A percentile compares a stretch with the other conserved stretches of the same genome.
phyloP scores from a whole-genome alignment of 2,797 vertebrate genomes.

The Notamacropus eugenii region DNA sequence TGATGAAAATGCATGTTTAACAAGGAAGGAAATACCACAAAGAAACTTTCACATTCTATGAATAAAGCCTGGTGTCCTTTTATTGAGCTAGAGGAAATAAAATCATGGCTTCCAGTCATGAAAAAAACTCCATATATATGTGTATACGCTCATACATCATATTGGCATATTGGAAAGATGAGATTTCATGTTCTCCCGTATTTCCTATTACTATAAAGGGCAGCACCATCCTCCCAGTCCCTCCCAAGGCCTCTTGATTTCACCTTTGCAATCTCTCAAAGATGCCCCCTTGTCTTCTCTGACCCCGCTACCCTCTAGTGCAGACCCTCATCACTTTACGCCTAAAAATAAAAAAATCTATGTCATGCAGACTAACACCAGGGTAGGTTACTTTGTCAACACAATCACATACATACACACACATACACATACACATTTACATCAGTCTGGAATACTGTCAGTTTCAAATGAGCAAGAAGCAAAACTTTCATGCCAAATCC shows the following conservation, averaged over 20 bases:
- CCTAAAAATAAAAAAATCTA: conserved; percentile 51
- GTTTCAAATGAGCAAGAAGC: conserved; percentile 65
- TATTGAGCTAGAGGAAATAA: conserved; percentile 8
- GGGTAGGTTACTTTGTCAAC: conserved; percentile 56
- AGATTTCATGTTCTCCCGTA: background rate
- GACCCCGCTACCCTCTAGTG: background rate
- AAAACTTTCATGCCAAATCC: conserved; percentile 45
- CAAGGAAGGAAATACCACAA: conserved; percentile 14
- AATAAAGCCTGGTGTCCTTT: conserved; percentile 2
- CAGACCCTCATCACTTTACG: background rate
- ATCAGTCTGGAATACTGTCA: conserved; percentile 76
- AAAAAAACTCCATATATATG: background rate
- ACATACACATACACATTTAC: conserved; percentile 76
- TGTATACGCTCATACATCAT: background rate
- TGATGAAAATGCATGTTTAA: conserved; percentile 5
- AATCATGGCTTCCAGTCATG: background rate
- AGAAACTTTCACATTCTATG: conserved; percentile 11
- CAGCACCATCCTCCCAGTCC: background rate
- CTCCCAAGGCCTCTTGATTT: background rate
- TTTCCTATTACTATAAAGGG: background rate
- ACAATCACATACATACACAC: conserved; percentile 55
- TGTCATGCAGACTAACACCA: conserved; percentile 83
- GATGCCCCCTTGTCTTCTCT: background rate
- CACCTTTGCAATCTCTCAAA: background rate
- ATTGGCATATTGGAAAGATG: conserved; percentile 25